A percentile compares a stretch with the other conserved stretches of the same genome.
Conservation (phyloP, 1,140 invertebrate genomes). For the Cheumatopsyche charites region DNA sequence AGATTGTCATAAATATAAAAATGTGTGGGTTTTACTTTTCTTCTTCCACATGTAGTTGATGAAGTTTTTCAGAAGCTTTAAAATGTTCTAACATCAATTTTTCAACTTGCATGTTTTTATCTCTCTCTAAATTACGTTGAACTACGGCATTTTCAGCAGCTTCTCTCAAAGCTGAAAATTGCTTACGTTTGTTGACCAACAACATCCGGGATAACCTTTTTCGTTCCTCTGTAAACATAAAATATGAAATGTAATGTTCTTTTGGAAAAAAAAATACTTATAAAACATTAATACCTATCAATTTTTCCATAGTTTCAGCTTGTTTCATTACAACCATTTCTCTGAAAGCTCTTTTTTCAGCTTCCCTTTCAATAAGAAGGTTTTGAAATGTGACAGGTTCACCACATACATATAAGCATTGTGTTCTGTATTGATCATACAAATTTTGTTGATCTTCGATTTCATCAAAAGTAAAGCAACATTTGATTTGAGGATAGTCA, state of each 20-base stretch:
- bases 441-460: constrained; percentile 61
- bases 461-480: constrained; percentile 63
- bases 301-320: constrained; percentile 60
- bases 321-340: constrained; percentile 60
- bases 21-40: constrained; percentile 49
- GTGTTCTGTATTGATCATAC: constrained; percentile 60
- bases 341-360: constrained; percentile 58
- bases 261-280: too few species aligned
- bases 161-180: constrained; percentile 55
- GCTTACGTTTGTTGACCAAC: constrained; percentile 54
- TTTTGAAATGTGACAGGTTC: constrained; percentile 57
- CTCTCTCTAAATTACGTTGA: constrained; percentile 56
- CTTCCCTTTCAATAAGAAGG: constrained; percentile 56
- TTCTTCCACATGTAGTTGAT: constrained; percentile 50
- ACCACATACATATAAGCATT: constrained; percentile 58
- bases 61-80: constrained; percentile 48
- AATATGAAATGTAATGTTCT: neutral
- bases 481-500: constrained; percentile 62
- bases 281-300: constrained; percentile 57
- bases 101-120: constrained; percentile 54
- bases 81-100: constrained; percentile 49
- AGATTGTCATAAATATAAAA: neutral
- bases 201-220: constrained; percentile 59
- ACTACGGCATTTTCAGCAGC: constrained; percentile 58
- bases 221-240: constrained; percentile 56